phyloP scores from a whole-genome alignment of 2,113 vertebrate species.

The Garra rufa region DNA sequence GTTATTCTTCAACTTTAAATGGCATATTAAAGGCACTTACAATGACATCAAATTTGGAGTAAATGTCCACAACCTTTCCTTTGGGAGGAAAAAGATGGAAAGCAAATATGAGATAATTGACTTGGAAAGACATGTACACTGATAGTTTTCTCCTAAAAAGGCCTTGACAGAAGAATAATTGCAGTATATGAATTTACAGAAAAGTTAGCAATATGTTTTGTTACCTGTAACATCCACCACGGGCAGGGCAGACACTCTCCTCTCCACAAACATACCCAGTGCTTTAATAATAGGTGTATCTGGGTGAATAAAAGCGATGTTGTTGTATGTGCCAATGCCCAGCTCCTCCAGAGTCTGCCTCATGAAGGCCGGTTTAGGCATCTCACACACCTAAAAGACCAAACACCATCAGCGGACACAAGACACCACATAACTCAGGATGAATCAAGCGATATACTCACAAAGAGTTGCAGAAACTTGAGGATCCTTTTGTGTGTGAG shows the following conservation, averaged over 20 bases:
- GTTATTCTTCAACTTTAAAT: neutral
- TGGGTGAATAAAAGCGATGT: constrained; percentile 96
- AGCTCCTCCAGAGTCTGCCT: constrained; percentile 92
- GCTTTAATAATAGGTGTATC: constrained; percentile 98
- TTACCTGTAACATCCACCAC: constrained; percentile 93
- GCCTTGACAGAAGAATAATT: neutral
- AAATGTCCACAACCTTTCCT: constrained; percentile 99
- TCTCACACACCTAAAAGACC: constrained; percentile 88
- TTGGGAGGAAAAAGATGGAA: constrained; percentile 56
- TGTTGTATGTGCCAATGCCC: constrained; percentile 93
- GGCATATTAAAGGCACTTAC: constrained; percentile 80
- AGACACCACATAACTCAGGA: no score
- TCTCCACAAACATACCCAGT: constrained; percentile 95
- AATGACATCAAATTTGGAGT: constrained; percentile 99
- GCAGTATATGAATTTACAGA: neutral
- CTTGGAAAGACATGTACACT: neutral
- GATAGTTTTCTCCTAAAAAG: neutral
- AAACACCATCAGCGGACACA: neutral
- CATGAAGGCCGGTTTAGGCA: constrained; percentile 99
- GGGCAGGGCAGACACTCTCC: constrained; percentile 93
- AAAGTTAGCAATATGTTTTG: neutral
- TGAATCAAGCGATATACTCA: constrained; percentile 77
- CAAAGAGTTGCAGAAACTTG: constrained; percentile 99
- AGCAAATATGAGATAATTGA: neutral
- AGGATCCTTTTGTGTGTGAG: constrained; percentile 99